These are phyloP conservation scores for Drosophila kikkawai DNA, from an alignment of 1,140 invertebrate species.

Conservation along the genomic window DNA sequence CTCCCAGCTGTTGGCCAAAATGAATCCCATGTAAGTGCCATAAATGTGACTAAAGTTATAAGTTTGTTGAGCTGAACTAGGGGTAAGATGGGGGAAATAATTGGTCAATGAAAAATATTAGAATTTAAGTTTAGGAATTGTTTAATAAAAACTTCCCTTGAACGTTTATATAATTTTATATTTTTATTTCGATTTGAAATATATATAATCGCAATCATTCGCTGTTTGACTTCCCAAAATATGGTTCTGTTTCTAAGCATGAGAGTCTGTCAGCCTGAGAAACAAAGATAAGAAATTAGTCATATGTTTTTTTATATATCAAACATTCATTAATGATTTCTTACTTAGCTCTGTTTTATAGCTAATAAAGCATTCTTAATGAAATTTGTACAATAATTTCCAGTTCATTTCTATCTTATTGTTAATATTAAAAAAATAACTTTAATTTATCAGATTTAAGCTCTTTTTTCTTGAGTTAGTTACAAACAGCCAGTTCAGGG, in stretches of 20 bases:
- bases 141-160: no score
- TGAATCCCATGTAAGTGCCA: slow-evolving; percentile 84
- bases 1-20: slow-evolving; percentile 78
- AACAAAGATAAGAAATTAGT: slow-evolving; percentile 4
- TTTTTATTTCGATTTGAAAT: no score
- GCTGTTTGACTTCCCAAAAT: neutral
- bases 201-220: no score
- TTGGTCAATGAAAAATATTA: no score
- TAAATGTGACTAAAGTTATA: slow-evolving; percentile 15
- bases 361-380: neutral
- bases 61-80: neutral
- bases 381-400: neutral
- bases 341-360: neutral
- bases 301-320: neutral
- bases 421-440: neutral
- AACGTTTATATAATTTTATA: no score
- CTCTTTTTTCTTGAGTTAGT: neutral
- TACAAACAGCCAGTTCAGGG: slow-evolving; percentile 13
- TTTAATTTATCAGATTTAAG: neutral
- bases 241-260: neutral
- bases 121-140: neutral
- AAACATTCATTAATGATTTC: neutral
- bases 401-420: neutral
- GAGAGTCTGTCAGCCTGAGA: no score
- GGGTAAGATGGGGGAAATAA: no score